Evolutionary conservation across 2,113 vertebrate genomes (phyloP), one percentile per base, ranked within the genome.

Genomic region (Lethenteron reissneri): DNA sequence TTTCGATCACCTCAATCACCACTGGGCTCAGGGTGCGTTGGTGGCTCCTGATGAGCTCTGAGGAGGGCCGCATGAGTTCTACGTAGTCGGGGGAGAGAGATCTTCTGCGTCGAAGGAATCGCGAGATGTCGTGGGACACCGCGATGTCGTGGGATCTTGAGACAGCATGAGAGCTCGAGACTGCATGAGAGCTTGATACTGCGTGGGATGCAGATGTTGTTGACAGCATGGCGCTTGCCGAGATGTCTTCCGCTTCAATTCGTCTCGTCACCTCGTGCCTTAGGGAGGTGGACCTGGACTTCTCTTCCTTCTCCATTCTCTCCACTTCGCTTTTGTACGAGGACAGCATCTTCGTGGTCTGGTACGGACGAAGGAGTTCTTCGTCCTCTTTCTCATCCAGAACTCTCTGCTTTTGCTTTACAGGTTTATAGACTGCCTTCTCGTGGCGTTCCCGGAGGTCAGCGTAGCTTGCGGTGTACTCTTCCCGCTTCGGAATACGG

Each of bases 21-120:
- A 41, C 41, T 41, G 41, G 41, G 41, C 41, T 41, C 41, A 41
- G 1, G 6, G 5, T 41, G 41, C 41, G 74, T 76, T 9, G 83
- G 78, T 4, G 71, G 83, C 62, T 80, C 82, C 14, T 76, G 77
- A 3, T 83, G 78, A 90, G 81, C 78, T 88, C 89, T 8, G 89
- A 84, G 11, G 85, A 85, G 17, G 88, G 94, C 71, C 94, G 86
- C 94, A 96, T 99, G 72, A 99, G 74, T 70, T 88, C 85, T 74
- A 87, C 84, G 60, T 88, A 92, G 74, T 88, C 92, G 70, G 94
- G 94, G 75, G 94, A 99, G 75, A 99, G 79, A 12, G 94, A 99
- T 74, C 94, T 81, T 70, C 92, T 83, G 74, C 92, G 87, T 57
- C 92, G 83, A 74, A 90, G 79, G 19, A 84, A 85, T 77, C 85